Evolutionary conservation across 2,113 vertebrate species (phyloP).

Genomic region (Labeo rohita): DNA sequence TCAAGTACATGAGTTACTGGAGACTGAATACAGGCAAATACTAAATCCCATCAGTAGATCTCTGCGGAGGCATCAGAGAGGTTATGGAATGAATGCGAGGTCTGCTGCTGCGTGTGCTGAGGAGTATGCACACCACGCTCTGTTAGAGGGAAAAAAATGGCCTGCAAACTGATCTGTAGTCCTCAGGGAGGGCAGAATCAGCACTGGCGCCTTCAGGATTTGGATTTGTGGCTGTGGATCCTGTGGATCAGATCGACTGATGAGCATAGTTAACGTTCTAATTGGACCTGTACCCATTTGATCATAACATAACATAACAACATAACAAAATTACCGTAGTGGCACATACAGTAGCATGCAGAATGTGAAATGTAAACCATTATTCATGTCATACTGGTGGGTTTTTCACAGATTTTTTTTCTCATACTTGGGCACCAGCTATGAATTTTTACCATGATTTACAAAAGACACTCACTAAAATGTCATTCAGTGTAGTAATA

Average conservation of each 20-base stretch:
- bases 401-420: background rate
- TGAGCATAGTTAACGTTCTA: conserved; percentile 16
- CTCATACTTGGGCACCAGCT: background rate
- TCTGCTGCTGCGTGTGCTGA: background rate
- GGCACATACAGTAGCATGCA: background rate
- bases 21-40: background rate
- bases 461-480: background rate
- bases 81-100: conserved; percentile 5
- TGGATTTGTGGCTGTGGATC: conserved; percentile 74
- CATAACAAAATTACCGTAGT: conserved; percentile 1
- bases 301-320: background rate
- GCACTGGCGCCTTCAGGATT: conserved; percentile 81
- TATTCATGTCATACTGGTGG: background rate
- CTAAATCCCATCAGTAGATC: background rate
- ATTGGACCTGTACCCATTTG: conserved; percentile 30
- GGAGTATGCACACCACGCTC: conserved; percentile 14
- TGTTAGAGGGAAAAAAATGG: conserved; percentile 61
- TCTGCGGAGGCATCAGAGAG: background rate
- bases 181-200: conserved; percentile 73
- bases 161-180: conserved; percentile 75
- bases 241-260: conserved; percentile 55
- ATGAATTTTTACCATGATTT: background rate
- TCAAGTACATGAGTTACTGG: background rate
- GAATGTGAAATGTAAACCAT: background rate
- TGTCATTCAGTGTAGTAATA: background rate